Evolutionary conservation across 1,140 invertebrate species (phyloP).

Genomic region (Pseudoatta argentina): DNA sequence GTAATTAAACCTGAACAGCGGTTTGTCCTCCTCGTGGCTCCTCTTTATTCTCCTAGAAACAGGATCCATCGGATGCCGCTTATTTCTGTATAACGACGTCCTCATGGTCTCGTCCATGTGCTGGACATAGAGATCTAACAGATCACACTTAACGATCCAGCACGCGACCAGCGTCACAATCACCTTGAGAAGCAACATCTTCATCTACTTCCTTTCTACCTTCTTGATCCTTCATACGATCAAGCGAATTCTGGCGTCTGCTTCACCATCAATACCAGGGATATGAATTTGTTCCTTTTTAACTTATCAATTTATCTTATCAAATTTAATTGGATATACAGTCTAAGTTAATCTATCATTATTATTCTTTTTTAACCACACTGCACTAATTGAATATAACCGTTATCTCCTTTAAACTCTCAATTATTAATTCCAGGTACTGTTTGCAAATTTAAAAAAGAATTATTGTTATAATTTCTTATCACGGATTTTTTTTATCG

Average conservation of each 20-base stretch:
- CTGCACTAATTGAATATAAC: neutral
- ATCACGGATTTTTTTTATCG: neutral
- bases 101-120: conserved; percentile 85
- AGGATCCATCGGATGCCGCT: conserved; percentile 63
- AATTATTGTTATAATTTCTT: neutral
- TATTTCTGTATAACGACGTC: conserved; percentile 72
- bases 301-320: conserved; percentile 13
- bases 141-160: conserved; percentile 76
- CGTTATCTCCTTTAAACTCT: neutral
- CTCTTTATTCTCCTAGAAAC: conserved; percentile 71
- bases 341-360: conserved; percentile 35
- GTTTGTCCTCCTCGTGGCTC: conserved; percentile 60
- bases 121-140: conserved; percentile 84
- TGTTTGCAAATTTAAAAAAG: neutral
- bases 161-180: conserved; percentile 70
- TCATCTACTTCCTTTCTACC: conserved; percentile 59
- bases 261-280: neutral
- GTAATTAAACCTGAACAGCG: conserved; percentile 71
- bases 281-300: conserved; percentile 21
- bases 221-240: conserved; percentile 66
- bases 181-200: conserved; percentile 78
- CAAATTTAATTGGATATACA: neutral
- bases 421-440: neutral
- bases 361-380: neutral
- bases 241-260: neutral